Base-by-base conservation (phyloP, 2,113 vertebrate species). In the Phaethornis superciliosus region DNA sequence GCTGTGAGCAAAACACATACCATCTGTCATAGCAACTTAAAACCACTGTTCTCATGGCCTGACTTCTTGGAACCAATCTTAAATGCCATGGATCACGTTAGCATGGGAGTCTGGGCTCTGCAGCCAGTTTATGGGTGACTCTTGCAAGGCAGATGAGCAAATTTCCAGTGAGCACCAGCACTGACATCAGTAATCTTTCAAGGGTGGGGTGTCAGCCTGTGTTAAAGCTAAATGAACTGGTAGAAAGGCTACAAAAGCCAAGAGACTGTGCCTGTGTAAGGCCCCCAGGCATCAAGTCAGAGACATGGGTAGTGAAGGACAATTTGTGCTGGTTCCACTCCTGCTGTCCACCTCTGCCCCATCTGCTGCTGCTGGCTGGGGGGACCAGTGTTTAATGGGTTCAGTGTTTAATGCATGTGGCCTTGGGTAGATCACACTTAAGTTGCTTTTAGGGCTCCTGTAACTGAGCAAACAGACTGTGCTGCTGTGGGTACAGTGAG, bases 1-100 rank as follows among this genome's bases (percentile, higher is more conserved):
- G 74, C 84, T 87, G 81, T 69, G 67, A 96, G 51, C 81, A 88
- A 91, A 94, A 95, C 58, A 71, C 85, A 58, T 72, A 79, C 58
- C 91, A 94, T 72, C 87, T 91, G 78, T 60, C 74, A 35, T 58
- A 91, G 78, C 87, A 95, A 76, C 72, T 88, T 81, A 65, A 95
- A 94, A 76, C 81, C 54, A 69, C 84, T 54, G 17, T 76, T 94
- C 67, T 91, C 81, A 68, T 91, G 63, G 79, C 26, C 63, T 64
- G 71, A 60, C 84, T 94, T 93, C 59, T 72, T 72, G 59, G 92
- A 96, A 95, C 59, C 75, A 69, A 64, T 62, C 5, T 2, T 28
- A 82, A 95, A 65, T 89, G 75, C 59, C 71, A 51, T 32, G 75
- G 70, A 85, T 89, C 54, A 60, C 89, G 62, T 93, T 85, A 77